A percentile compares a stretch with the other conserved stretches of the same genome.
Evolutionary conservation across 2,797 vertebrate genomes (phyloP).

Genomic region (Sebastes hubbsi): DNA sequence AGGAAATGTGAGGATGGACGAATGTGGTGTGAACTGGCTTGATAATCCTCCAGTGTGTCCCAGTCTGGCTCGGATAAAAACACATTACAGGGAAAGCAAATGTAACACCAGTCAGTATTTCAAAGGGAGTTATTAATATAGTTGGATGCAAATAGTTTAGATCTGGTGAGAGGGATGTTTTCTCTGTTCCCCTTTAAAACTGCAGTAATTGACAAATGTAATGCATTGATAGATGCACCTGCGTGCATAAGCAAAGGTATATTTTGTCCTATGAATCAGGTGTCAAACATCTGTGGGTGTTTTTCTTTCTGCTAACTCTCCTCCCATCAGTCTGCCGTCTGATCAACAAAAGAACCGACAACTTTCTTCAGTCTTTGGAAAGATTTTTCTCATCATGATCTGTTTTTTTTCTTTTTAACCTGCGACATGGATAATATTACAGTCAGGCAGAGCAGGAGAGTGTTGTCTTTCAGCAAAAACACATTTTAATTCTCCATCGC

Average conservation of each 20-base stretch:
- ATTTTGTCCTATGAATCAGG: background rate
- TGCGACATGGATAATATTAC: background rate
- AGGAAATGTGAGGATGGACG: background rate
- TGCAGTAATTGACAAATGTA: background rate
- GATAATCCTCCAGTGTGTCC: conserved; percentile 18
- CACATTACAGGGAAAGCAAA: background rate
- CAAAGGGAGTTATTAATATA: background rate
- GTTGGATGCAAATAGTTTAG: background rate
- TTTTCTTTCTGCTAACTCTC: background rate
- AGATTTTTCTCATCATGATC: background rate
- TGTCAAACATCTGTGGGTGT: background rate
- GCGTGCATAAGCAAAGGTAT: no score
- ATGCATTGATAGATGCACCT: background rate
- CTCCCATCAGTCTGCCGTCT: background rate
- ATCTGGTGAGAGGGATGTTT: background rate
- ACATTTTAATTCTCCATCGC: background rate
- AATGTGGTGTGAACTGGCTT: conserved; percentile 5
- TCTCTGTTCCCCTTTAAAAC: background rate
- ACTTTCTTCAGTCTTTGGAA: background rate
- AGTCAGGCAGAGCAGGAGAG: background rate
- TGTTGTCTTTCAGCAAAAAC: background rate
- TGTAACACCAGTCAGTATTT: background rate
- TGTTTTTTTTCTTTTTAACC: background rate
- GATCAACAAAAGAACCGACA: background rate
- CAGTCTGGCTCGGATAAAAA: background rate